Conservation (phyloP, 2,797 vertebrate species). For the Sphenopsis melanotis region DNA sequence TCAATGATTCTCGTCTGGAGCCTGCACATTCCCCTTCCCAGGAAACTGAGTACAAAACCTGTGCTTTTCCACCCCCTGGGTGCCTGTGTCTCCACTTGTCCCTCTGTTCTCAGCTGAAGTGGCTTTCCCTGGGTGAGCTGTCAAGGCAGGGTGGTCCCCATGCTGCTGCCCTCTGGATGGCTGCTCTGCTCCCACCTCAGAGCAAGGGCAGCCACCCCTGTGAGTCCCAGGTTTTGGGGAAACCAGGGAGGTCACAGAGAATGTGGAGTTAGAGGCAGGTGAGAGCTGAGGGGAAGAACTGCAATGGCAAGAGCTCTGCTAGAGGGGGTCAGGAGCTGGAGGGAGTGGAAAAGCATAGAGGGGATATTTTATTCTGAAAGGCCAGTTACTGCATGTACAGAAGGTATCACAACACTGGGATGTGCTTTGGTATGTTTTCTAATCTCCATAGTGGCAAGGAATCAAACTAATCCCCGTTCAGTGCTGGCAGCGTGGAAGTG, state of each 20-base stretch:
- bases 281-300: background rate
- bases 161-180: background rate
- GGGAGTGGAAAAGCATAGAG: background rate
- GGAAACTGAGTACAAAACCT: rapidly evolving
- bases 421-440: background rate
- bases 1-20: background rate
- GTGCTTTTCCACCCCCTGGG: background rate
- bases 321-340: background rate
- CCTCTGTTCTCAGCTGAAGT: background rate
- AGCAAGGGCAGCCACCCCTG: background rate
- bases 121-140: background rate
- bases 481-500: background rate
- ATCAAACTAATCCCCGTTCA: background rate
- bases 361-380: background rate
- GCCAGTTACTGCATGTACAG: background rate
- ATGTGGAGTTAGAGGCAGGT: rapidly evolving
- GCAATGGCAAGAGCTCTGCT: background rate
- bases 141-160: rapidly evolving
- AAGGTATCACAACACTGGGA: background rate
- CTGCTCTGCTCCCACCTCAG: background rate
- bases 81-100: background rate
- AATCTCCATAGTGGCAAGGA: background rate
- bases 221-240: rapidly evolving
- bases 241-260: background rate
- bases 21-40: background rate